Conservation (phyloP, 2,113 vertebrate species). For the Melanerpes formicivorus region DNA sequence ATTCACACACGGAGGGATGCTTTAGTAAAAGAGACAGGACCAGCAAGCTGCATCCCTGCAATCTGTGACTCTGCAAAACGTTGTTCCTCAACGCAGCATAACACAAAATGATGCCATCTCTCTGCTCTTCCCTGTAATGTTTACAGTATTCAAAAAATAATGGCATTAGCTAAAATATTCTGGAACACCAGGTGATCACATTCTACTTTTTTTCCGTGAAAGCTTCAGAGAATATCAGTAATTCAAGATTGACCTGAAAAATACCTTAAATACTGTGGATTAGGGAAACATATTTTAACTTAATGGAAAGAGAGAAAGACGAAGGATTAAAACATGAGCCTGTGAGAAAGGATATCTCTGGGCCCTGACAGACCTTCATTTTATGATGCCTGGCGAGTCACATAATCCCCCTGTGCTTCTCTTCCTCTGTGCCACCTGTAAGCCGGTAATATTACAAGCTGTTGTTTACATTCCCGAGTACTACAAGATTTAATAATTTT, state of each 20-base stretch:
- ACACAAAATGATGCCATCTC: neutral
- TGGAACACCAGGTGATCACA: neutral
- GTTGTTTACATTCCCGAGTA: neutral
- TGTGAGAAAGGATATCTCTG: neutral
- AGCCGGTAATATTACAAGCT: neutral
- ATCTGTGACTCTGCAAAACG: neutral
- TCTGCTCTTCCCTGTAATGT: neutral
- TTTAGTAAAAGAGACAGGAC: neutral
- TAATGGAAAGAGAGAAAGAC: neutral
- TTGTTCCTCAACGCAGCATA: neutral
- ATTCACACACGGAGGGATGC: neutral
- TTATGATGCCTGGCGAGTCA: neutral
- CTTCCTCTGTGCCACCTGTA: neutral
- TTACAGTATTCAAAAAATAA: neutral
- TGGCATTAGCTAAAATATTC: constrained; percentile 4
- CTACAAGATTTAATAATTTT: neutral
- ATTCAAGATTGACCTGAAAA: constrained; percentile 24
- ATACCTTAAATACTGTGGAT: neutral
- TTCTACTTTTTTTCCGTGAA: neutral
- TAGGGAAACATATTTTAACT: constrained; percentile 27
- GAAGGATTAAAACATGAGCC: constrained; percentile 20
- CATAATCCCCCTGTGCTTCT: neutral
- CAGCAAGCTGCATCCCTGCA: neutral
- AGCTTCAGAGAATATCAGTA: neutral
- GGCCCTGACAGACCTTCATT: constrained; percentile 2